A percentile compares a stretch with the other conserved stretches of the same genome.
These are phyloP conservation scores for Amazona finschi DNA, from an alignment of 2,797 vertebrate species.

Conservation along the genomic window DNA sequence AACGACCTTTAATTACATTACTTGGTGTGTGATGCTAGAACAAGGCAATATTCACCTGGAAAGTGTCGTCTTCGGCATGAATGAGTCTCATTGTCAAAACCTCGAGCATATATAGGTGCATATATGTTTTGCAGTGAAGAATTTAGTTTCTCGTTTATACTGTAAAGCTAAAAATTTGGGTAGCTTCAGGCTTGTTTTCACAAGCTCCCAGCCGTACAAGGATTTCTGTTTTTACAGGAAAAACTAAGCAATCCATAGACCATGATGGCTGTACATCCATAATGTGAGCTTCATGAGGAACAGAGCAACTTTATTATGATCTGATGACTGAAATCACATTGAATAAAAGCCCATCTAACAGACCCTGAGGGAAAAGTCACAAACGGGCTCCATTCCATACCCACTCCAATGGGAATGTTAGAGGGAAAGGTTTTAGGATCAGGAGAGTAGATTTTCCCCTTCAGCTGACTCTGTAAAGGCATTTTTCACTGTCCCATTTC, in stretches of 20 bases:
- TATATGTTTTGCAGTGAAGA: background rate
- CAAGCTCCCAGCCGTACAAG: conserved; percentile 35
- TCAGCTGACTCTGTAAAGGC: background rate
- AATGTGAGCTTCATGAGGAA: conserved; percentile 49
- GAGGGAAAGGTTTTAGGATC: background rate
- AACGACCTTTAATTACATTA: background rate
- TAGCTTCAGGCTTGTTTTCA: conserved; percentile 60
- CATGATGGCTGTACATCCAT: conserved; percentile 20
- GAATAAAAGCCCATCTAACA: conserved; percentile 45
- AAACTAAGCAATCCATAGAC: background rate
- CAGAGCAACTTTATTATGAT: conserved; percentile 62
- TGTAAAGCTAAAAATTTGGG: conserved; percentile 22
- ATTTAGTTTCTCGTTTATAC: conserved; percentile 18
- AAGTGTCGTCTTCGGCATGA: conserved; percentile 47
- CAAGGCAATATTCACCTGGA: conserved; percentile 31
- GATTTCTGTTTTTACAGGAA: conserved; percentile 56
- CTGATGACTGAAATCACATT: conserved; percentile 9
- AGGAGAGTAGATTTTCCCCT: background rate
- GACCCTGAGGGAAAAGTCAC: conserved; percentile 12
- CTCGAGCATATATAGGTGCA: background rate
- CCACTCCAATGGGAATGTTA: background rate
- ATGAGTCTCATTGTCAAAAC: conserved; percentile 36
- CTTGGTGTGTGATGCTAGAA: background rate
- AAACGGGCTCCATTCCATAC: conserved; percentile 15
- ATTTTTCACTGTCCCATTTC: background rate